A percentile compares a stretch with the other conserved stretches of the same genome.
Evolutionary conservation across 2,113 vertebrate genomes (phyloP).

Genomic region (Lasiurus cinereus): DNA sequence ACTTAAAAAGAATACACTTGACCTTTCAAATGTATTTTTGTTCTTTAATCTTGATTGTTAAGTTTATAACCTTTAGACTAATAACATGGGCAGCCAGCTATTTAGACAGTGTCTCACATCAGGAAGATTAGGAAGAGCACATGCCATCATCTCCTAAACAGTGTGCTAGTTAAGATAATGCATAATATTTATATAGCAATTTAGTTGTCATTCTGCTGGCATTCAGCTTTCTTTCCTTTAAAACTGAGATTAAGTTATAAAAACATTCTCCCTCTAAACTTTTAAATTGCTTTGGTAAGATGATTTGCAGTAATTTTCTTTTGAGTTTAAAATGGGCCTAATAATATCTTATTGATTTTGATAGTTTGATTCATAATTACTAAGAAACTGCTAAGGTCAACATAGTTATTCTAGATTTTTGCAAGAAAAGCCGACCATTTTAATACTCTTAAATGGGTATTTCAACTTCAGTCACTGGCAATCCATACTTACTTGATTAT

Average conservation of each 20-base stretch:
- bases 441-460: background rate
- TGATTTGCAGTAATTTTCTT: background rate
- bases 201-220: background rate
- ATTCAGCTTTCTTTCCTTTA: conserved; percentile 39
- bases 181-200: background rate
- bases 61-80: background rate
- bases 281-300: background rate
- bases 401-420: background rate
- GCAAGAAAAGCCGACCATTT: background rate
- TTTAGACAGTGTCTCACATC: background rate
- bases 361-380: background rate
- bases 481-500: background rate
- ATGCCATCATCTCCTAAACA: background rate
- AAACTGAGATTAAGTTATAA: conserved; percentile 40
- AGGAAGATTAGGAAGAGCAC: background rate
- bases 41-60: background rate
- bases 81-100: background rate
- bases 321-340: background rate
- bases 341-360: background rate
- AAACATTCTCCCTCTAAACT: conserved; percentile 1
- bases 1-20: background rate
- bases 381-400: background rate
- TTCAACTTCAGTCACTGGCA: background rate
- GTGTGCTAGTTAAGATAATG: background rate
- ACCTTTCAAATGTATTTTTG: background rate